Percentiles rank a stretch among this genome's conserved stretches.
Evolutionary conservation across 2,113 vertebrate genomes (phyloP).

Genomic region (Chunga burmeisteri): DNA sequence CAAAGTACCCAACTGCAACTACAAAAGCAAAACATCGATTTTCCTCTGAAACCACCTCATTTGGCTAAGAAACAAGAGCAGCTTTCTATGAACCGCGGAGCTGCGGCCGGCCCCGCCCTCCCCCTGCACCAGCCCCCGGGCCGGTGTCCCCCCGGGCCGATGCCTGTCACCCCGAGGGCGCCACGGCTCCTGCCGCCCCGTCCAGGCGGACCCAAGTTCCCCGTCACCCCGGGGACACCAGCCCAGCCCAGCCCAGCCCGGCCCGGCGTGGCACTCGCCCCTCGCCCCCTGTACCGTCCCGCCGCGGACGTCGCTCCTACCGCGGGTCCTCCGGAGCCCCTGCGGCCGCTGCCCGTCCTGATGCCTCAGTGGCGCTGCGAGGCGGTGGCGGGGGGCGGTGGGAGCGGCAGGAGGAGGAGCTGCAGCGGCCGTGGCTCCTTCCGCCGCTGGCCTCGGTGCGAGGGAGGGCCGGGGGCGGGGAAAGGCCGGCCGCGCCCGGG

Average conservation of each 20-base stretch:
- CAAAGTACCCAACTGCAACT: background rate
- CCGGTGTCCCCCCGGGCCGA: background rate
- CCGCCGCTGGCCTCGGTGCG: background rate
- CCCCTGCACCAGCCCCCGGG: background rate
- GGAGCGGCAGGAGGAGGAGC: background rate
- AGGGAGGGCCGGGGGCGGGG: background rate
- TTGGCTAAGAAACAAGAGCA: no score
- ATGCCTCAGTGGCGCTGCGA: background rate
- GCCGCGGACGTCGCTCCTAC: background rate
- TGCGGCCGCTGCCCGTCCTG: background rate
- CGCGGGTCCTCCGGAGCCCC: background rate
- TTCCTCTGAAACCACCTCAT: background rate
- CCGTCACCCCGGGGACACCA: background rate
- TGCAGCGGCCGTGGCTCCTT: no score
- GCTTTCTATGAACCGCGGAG: background rate
- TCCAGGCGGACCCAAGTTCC: background rate
- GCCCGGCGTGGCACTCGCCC: fast-evolving
- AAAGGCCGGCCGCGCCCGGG: background rate
- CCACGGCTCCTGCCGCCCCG: background rate
- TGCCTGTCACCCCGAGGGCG: background rate
- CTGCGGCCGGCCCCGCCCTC: background rate
- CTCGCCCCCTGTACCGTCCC: fast-evolving
- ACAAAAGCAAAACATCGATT: fast-evolving
- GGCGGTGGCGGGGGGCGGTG: background rate
- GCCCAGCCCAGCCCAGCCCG: background rate